Evolutionary conservation across 2,888 invertebrate genomes (phyloP).

Genomic region (Subacronicta megacephala): DNA sequence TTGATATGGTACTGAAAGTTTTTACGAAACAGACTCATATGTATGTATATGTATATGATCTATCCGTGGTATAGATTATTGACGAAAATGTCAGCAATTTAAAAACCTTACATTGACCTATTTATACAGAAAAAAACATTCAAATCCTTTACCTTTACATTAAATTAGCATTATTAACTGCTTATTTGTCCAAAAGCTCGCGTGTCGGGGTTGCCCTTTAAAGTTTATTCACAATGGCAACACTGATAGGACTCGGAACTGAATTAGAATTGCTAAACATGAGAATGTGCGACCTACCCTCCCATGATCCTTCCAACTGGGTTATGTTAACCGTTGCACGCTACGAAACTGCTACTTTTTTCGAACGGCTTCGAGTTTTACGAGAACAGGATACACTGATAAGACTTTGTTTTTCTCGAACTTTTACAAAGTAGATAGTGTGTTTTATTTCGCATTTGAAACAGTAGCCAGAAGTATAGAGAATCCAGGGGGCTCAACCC

Average conservation of each 20-base stretch:
- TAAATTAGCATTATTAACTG: constrained; percentile 64
- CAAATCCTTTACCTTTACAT: constrained; percentile 54
- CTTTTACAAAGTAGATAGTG: constrained; percentile 8
- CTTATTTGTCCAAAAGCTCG: constrained; percentile 69
- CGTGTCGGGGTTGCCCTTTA: constrained; percentile 65
- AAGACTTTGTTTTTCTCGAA: constrained; percentile 37
- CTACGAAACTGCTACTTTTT: constrained; percentile 49
- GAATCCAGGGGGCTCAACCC: too few species aligned
- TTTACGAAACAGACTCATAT: too few species aligned
- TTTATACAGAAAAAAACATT: too few species aligned
- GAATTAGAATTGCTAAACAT: constrained; percentile 76
- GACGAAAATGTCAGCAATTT: too few species aligned
- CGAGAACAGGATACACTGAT: constrained; percentile 56
- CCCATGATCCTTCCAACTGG: constrained; percentile 51
- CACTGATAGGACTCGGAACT: constrained; percentile 60
- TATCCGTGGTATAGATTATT: too few species aligned
- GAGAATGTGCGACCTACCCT: constrained; percentile 63
- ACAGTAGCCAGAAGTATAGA: not conserved
- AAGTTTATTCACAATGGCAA: constrained; percentile 63
- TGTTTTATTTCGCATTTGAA: not conserved
- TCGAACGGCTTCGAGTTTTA: constrained; percentile 52
- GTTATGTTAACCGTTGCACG: constrained; percentile 51
- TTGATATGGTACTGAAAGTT: too few species aligned
- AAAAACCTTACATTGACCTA: too few species aligned
- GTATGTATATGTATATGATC: too few species aligned